A percentile compares a stretch with the other conserved stretches of the same genome.
phyloP scores from a whole-genome alignment of 2,797 vertebrate species.

The Darevskia nairensis region DNA sequence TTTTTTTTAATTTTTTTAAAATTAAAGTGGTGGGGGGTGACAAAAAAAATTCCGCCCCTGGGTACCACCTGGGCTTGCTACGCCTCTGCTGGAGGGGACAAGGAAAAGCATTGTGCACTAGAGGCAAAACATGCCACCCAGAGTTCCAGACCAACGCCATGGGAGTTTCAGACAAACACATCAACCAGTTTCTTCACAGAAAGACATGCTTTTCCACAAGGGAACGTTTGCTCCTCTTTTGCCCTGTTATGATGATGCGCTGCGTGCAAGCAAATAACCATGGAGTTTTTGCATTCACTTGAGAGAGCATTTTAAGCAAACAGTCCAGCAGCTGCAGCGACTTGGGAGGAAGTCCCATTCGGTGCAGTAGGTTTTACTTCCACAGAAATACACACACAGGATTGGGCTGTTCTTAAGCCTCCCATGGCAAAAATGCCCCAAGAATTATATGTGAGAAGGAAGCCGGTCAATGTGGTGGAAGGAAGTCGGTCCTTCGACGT shows the following conservation, averaged over 20 bases:
- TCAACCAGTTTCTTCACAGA: background rate
- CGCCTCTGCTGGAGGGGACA: no score
- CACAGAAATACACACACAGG: background rate
- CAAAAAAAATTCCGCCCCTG: no score
- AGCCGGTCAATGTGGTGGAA: background rate
- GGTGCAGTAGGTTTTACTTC: background rate
- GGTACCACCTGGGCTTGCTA: no score
- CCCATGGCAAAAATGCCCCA: background rate
- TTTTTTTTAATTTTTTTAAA: no score
- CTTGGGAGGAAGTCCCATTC: background rate
- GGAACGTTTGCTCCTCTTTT: background rate
- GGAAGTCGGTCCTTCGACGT: background rate
- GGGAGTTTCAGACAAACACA: background rate
- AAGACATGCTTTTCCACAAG: background rate
- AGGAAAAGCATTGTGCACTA: background rate
- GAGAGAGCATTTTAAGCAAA: background rate
- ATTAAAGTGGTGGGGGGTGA: no score
- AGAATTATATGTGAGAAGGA: background rate
- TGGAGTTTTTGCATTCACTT: background rate
- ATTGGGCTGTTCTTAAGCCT: background rate
- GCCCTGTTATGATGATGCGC: background rate
- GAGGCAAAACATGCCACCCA: background rate
- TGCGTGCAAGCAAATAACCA: background rate
- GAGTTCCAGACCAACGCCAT: background rate
- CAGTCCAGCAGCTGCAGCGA: no score